These are phyloP conservation scores for Drosophila parthenogenetica DNA, from an alignment of 2,888 invertebrate genomes.

Conservation along the genomic window DNA sequence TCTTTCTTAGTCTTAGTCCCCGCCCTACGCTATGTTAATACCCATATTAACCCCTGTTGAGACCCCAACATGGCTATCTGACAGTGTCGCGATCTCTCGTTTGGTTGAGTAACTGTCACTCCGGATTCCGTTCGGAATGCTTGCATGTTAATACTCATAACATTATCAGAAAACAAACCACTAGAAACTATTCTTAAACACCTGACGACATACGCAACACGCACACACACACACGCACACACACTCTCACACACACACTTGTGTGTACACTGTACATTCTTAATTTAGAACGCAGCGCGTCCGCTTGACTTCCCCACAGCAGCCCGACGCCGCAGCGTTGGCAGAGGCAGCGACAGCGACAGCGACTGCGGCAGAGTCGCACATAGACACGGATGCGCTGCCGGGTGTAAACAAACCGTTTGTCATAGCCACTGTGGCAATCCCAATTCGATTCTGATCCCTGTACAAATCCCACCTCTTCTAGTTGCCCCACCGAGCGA, in stretches of 20 bases:
- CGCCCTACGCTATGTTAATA: not conserved
- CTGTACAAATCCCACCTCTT: too few species aligned
- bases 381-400: slow-evolving; percentile 49
- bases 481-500: slow-evolving; percentile 47
- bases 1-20: not conserved
- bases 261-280: slow-evolving; percentile 46
- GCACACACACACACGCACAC: not conserved
- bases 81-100: slow-evolving; percentile 33
- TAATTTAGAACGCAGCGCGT: slow-evolving; percentile 70
- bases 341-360: slow-evolving; percentile 3
- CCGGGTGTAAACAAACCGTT: slow-evolving; percentile 69
- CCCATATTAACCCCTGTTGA: slow-evolving; percentile 28
- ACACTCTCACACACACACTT: not conserved
- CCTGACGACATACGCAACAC: slow-evolving; percentile 66
- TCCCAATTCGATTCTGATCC: slow-evolving; percentile 29
- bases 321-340: slow-evolving; percentile 20
- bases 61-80: slow-evolving; percentile 42
- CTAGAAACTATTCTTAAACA: slow-evolving; percentile 74
- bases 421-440: slow-evolving; percentile 35
- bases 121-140: slow-evolving; percentile 45
- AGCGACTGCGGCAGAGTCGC: not conserved
- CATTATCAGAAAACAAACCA: slow-evolving; percentile 62
- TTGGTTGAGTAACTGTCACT: slow-evolving; percentile 53
- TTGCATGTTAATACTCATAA: slow-evolving; percentile 26
- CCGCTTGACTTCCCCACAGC: slow-evolving; percentile 61